A percentile compares a stretch with the other conserved stretches of the same genome.
Evolutionary conservation across 30 jellyfish, hydroid and myxozoan genomes (phyloP).

Genomic region (Nemopilema nomurai): DNA sequence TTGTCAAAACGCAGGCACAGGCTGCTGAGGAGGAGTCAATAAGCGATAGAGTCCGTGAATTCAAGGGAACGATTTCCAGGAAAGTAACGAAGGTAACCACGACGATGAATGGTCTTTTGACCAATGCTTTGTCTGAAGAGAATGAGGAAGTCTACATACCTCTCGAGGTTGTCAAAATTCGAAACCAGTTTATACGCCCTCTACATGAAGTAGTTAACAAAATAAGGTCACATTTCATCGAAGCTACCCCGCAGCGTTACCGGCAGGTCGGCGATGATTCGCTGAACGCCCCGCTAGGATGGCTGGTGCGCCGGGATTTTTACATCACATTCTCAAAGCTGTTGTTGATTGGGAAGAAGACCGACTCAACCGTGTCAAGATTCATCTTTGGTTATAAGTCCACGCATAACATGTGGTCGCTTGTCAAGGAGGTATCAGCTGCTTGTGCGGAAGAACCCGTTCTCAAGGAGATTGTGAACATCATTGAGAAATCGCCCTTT

Average conservation of each 20-base stretch:
- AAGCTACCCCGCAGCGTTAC: slow-evolving; percentile 19
- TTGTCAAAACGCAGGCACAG: neutral
- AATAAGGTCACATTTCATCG: slow-evolving; percentile 34
- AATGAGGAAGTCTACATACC: slow-evolving; percentile 9
- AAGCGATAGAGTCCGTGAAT: neutral
- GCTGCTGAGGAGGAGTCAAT: neutral
- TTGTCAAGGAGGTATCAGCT: slow-evolving; percentile 17
- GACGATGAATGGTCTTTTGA: neutral
- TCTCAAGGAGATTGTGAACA: neutral
- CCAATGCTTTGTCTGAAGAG: slow-evolving; percentile 9
- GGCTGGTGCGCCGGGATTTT: slow-evolving; percentile 55
- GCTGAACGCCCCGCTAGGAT: slow-evolving; percentile 28
- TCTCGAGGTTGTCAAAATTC: slow-evolving; percentile 16
- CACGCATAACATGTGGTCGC: slow-evolving; percentile 33
- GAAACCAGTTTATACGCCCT: slow-evolving; percentile 36
- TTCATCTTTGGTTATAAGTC: slow-evolving; percentile 10
- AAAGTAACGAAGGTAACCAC: slow-evolving; percentile 3
- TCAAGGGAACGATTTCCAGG: slow-evolving; percentile 10
- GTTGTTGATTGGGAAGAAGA: slow-evolving; percentile 39
- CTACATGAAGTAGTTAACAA: slow-evolving; percentile 29
- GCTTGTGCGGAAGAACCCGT: slow-evolving; percentile 67
- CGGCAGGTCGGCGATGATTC: slow-evolving; percentile 52
- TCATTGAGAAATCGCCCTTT: slow-evolving; percentile 54
- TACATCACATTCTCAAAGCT: slow-evolving; percentile 39
- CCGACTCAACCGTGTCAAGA: slow-evolving; percentile 22